Percentiles rank a stretch among this genome's conserved stretches.
Conservation (phyloP, 2,113 vertebrate species). For the Pantherophis guttatus region DNA sequence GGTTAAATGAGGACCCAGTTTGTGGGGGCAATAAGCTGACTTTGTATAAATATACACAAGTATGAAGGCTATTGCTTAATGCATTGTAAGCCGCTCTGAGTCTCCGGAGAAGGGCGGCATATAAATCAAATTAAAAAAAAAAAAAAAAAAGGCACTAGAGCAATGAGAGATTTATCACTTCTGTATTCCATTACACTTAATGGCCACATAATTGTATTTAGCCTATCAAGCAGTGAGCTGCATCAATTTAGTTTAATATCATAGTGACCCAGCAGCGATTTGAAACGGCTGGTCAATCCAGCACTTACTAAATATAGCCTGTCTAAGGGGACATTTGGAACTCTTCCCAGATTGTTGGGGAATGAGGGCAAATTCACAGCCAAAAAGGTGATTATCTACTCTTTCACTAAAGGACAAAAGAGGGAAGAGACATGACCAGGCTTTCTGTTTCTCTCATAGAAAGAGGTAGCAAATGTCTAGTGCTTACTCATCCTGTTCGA, state of each 20-base stretch:
- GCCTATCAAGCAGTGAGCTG: background rate
- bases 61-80: no score
- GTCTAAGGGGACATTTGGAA: background rate
- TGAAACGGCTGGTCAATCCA: background rate
- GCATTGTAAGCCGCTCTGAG: no score
- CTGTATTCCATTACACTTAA: background rate
- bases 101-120: no score
- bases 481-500: background rate
- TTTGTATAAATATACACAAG: no score
- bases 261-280: background rate
- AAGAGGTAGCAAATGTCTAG: background rate
- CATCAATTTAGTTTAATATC: background rate
- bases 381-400: background rate
- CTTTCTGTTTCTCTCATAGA: background rate
- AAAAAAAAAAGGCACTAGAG: background rate
- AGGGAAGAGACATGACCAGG: background rate
- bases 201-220: background rate
- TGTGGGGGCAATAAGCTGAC: no score
- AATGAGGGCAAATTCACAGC: background rate
- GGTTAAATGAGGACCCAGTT: no score
- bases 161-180: background rate
- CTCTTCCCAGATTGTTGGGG: background rate
- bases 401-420: background rate
- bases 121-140: no score
- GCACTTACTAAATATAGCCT: background rate